These are phyloP conservation scores for Sisyra nigra DNA, from an alignment of 2,888 invertebrate genomes.

Conservation along the genomic window DNA sequence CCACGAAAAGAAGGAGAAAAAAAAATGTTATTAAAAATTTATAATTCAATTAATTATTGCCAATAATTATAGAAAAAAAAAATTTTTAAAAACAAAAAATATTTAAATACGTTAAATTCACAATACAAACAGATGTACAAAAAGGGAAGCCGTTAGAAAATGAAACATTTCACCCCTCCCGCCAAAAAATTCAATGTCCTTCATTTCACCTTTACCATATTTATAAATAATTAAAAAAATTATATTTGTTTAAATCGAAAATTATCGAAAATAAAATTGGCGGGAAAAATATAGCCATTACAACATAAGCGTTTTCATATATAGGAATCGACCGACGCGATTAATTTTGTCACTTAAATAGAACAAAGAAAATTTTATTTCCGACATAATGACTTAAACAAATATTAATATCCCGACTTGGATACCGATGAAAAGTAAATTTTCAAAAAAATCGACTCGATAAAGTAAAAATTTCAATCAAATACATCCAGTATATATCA, in stretches of 20 bases:
- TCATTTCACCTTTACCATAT: conserved; percentile 8
- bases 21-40: no score
- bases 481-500: conserved; percentile 11
- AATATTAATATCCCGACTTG: conserved; percentile 12
- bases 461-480: conserved; percentile 7
- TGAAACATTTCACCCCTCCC: neutral
- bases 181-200: conserved; percentile 5
- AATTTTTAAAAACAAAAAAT: neutral
- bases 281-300: conserved; percentile 5
- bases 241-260: conserved; percentile 1
- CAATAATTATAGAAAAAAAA: no score
- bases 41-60: no score
- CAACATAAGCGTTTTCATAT: conserved; percentile 5
- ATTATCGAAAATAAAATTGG: conserved; percentile 7
- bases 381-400: conserved; percentile 17
- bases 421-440: neutral
- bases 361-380: conserved; percentile 14
- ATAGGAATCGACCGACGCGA: neutral
- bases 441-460: conserved; percentile 4
- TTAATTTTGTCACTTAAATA: conserved; percentile 11
- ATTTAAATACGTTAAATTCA: neutral
- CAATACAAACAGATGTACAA: no score
- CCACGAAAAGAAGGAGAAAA: no score
- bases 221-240: neutral
- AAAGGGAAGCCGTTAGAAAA: neutral